Evolutionary conservation across 2,797 vertebrate genomes (phyloP).

Genomic region (Odontamblyopus lacepedii): DNA sequence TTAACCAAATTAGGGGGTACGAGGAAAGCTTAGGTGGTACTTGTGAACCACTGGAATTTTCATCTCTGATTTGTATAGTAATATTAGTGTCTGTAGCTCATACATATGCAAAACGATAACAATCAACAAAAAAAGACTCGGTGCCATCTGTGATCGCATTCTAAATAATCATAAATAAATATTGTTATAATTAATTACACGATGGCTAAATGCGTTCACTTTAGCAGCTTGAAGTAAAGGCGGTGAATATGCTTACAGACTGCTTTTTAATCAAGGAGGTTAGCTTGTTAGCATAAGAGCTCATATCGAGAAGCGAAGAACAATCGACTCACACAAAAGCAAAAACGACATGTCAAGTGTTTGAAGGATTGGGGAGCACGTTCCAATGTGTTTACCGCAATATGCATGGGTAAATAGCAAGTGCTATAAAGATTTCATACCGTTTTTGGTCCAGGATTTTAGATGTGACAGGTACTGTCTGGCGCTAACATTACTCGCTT

Average conservation of each 20-base stretch:
- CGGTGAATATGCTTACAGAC: not conserved
- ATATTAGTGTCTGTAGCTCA: too few relatives aligned
- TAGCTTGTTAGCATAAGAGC: conserved; percentile 30
- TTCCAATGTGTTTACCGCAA: rapidly evolving
- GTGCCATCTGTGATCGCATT: not conserved
- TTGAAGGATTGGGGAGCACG: not conserved
- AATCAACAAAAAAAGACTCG: conserved; percentile 2
- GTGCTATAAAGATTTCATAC: conserved; percentile 38
- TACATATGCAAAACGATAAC: not conserved
- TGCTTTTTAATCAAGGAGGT: conserved; percentile 20
- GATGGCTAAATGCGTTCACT: rapidly evolving
- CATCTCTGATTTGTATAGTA: too few relatives aligned
- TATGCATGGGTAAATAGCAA: not conserved
- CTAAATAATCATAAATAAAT: not conserved
- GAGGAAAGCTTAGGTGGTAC: too few relatives aligned
- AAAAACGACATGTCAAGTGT: conserved; percentile 32
- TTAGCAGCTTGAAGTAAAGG: not conserved
- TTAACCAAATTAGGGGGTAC: too few relatives aligned
- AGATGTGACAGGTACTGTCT: conserved; percentile 24
- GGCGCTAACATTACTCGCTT: conserved; percentile 22
- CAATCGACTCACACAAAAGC: conserved; percentile 7
- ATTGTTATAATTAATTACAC: not conserved
- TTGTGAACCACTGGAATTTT: too few relatives aligned
- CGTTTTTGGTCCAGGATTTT: conserved; percentile 48
- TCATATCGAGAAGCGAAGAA: conserved; percentile 30